Percentiles rank a stretch among this genome's conserved stretches.
These are phyloP conservation scores for Ceratosolen solmsi DNA, from an alignment of 1,140 invertebrate species.

Conservation along the genomic window DNA sequence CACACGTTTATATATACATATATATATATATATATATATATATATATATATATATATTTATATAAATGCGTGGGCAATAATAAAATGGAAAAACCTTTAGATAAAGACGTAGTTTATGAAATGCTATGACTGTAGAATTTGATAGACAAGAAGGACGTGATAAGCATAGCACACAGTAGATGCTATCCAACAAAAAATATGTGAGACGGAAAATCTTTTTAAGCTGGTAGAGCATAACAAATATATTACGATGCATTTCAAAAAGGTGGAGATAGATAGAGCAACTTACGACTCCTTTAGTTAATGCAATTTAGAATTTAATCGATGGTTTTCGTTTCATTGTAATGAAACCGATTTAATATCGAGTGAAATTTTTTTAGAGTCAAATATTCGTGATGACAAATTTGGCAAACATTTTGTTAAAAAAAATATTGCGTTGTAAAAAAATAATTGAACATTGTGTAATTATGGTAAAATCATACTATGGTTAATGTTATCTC, in stretches of 20 bases:
- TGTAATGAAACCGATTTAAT: no score
- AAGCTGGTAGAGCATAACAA: conserved; percentile 12
- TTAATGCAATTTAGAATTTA: neutral
- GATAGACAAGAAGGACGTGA: neutral
- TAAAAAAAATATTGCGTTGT: no score
- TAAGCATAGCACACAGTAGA: conserved; percentile 8
- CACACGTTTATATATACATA: neutral
- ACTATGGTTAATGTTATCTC: no score
- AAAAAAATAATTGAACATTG: no score
- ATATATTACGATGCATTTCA: conserved; percentile 19
- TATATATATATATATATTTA: no score
- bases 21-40: no score
- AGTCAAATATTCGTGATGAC: no score
- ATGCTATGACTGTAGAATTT: conserved; percentile 15
- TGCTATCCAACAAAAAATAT: neutral
- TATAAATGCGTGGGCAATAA: no score
- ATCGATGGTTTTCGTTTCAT: neutral
- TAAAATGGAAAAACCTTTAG: neutral
- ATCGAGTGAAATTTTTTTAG: no score
- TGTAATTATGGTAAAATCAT: no score
- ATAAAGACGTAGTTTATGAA: conserved; percentile 6
- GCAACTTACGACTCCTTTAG: neutral
- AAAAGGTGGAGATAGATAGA: neutral
- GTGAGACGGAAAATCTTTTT: neutral
- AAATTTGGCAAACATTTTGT: no score